These are phyloP conservation scores for Erebia epiphron DNA, from an alignment of 2,888 invertebrate species.

Conservation along the genomic window DNA sequence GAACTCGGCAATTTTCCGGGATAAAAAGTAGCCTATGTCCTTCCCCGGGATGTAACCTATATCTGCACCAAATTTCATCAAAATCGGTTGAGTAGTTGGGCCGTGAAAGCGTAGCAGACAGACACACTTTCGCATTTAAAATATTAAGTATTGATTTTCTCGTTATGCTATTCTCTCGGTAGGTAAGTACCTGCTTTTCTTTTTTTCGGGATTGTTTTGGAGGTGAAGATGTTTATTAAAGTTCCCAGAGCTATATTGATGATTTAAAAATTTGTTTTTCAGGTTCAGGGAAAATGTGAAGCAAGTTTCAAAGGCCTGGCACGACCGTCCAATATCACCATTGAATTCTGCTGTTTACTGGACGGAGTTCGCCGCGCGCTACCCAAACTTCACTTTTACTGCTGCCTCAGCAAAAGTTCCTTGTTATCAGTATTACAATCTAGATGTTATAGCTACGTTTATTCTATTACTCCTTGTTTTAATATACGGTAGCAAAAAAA, in stretches of 20 bases:
- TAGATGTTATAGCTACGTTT: slow-evolving; percentile 55
- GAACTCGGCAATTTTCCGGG: too few relatives aligned
- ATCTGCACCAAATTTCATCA: too few relatives aligned
- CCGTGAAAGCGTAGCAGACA: too few relatives aligned
- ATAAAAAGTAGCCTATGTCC: too few relatives aligned
- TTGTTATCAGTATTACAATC: slow-evolving; percentile 74
- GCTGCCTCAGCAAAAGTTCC: slow-evolving; percentile 81
- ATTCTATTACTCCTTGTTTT: slow-evolving; percentile 41
- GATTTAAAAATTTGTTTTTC: slow-evolving; percentile 43
- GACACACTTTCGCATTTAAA: too few relatives aligned
- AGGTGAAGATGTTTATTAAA: background rate
- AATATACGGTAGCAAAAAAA: slow-evolving; percentile 38
- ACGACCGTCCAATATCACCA: slow-evolving; percentile 82
- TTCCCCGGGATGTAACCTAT: too few relatives aligned
- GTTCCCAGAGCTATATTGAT: background rate
- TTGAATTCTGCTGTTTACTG: slow-evolving; percentile 85
- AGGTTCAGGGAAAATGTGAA: slow-evolving; percentile 73
- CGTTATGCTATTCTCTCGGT: too few relatives aligned
- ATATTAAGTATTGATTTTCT: too few relatives aligned
- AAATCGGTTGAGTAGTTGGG: too few relatives aligned
- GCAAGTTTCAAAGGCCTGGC: slow-evolving; percentile 78
- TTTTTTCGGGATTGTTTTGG: too few relatives aligned
- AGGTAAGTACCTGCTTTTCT: too few relatives aligned
- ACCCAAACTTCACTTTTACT: slow-evolving; percentile 73
- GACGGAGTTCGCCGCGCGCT: slow-evolving; percentile 84